Conservation (phyloP, 2,797 vertebrate genomes). For the Oreonectes daqikongensis region DNA sequence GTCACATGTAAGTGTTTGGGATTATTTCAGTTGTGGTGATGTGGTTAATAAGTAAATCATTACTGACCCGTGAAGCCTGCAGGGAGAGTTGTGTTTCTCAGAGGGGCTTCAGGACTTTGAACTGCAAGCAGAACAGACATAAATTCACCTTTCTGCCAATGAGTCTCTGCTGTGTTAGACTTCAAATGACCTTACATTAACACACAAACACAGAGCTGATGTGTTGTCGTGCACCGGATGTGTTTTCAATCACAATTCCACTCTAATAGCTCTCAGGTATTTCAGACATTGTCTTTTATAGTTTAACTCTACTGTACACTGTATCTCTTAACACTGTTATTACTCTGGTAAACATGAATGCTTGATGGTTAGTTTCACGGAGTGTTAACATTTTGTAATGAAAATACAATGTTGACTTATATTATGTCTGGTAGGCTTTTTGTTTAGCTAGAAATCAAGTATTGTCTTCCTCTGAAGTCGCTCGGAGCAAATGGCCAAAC, state of each 20-base stretch:
- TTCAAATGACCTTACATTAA: conserved; percentile 1
- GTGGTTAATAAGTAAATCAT: conserved; percentile 57
- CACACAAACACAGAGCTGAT: not conserved
- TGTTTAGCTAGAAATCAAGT: not conserved
- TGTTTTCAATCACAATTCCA: conserved; percentile 29
- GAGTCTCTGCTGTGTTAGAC: conserved; percentile 34
- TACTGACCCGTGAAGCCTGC: conserved; percentile 14
- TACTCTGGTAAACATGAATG: not conserved
- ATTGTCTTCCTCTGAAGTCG: conserved; percentile 11
- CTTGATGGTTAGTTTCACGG: not conserved
- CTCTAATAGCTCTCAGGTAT: conserved; percentile 39
- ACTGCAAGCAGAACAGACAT: conserved; percentile 44
- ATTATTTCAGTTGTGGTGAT: conserved; percentile 5
- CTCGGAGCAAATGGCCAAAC: conserved; percentile 58
- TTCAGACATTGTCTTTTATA: conserved; percentile 26
- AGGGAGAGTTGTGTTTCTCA: conserved; percentile 1
- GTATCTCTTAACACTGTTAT: not conserved
- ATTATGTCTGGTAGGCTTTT: not conserved
- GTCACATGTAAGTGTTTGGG: not conserved
- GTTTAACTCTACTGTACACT: not conserved
- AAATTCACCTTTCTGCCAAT: conserved; percentile 48
- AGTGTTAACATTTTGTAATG: not conserved
- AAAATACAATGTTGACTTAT: not conserved
- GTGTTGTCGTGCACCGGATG: not conserved
- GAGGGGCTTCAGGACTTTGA: conserved; percentile 49